Base-by-base conservation (phyloP, 1,140 invertebrate genomes). In the Belonocnema kinseyi region DNA sequence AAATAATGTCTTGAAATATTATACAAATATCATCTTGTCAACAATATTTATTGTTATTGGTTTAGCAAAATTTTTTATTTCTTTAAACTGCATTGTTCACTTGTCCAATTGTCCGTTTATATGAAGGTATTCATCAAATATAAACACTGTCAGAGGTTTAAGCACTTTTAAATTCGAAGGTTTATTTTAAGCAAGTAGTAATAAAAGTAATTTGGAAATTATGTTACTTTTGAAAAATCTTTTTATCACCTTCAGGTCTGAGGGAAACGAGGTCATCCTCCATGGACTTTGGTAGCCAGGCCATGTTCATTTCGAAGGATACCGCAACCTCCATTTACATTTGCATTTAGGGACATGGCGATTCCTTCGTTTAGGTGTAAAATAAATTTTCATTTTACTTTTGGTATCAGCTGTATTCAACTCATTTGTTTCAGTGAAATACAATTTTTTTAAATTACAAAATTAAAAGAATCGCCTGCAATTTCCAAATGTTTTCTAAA, bases 261-360 rank as follows among this genome's bases (percentile, higher is more conserved):
- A 76, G 19, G 17, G 33, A 75, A 75, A 75, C n/a, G 40, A 75
- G 74, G 74, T 61, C 74, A 16, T 54, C 6, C n/a, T 74, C 17
- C 33, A 56, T 56, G 50, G 56, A 66, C 58, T 66, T 16, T 12
- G 16, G 21, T 33, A 66, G 58, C 13, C 58, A 66, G 58, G 58
- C 58, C 58, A 52, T 73, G 50, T 56, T 74, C 26, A 56, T 58
- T 74, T 50, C 52, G 74, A 75, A 61, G 54, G 74, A 75, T 75
- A 75, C 8, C 11, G 3, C 72, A 75, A 75, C 74, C 56, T 75
- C 33, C 74, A 50, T 66, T 75, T 75, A 50, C 61, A 75, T 75
- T 75, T 61, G 74, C 74, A 74, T 74, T 74, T 74, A 74, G 73
- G 73, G 73, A 17, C 52, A 74, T 73, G 2, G 21, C 70, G 7